Percentiles rank a stretch among this genome's conserved stretches.
These are phyloP conservation scores for Lasioglossum zephyrum DNA, from an alignment of 2,888 invertebrate species.

Conservation along the genomic window DNA sequence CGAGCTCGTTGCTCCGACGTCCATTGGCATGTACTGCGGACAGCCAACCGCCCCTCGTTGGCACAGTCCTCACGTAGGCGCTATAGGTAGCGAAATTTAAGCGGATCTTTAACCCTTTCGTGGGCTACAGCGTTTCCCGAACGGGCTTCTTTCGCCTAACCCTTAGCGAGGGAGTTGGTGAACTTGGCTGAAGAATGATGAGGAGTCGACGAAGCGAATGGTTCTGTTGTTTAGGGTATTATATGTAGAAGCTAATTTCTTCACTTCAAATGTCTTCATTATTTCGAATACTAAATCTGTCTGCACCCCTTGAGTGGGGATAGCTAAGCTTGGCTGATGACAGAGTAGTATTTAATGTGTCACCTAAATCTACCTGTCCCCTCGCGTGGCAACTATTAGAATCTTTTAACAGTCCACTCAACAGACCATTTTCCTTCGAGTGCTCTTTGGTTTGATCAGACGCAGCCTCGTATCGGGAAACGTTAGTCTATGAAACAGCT, in stretches of 20 bases:
- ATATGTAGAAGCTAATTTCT: not conserved
- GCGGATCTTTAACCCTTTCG: constrained; percentile 49
- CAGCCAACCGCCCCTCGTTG: constrained; percentile 75
- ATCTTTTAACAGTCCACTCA: not conserved
- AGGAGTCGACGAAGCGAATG: not conserved
- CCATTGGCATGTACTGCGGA: constrained; percentile 59
- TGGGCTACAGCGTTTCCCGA: constrained; percentile 33
- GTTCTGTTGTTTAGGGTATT: not conserved
- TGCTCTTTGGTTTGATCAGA: not conserved
- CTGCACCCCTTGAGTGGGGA: not conserved
- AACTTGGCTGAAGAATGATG: not conserved
- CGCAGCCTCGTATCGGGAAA: not conserved
- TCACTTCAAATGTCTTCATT: not conserved
- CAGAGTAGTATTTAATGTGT: too few species aligned
- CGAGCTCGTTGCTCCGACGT: constrained; percentile 52
- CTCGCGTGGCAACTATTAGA: not conserved
- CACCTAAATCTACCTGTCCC: too few species aligned
- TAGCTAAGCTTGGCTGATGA: not conserved
- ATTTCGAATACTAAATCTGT: not conserved
- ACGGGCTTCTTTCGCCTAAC: not conserved
- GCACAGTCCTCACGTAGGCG: constrained; percentile 82
- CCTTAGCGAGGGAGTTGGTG: not conserved
- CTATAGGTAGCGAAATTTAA: constrained; percentile 82
- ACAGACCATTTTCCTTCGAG: not conserved
- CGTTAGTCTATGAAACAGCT: constrained; percentile 5